Evolutionary conservation across 2,888 invertebrate genomes (phyloP).

Genomic region (Lasioglossum calceatum): DNA sequence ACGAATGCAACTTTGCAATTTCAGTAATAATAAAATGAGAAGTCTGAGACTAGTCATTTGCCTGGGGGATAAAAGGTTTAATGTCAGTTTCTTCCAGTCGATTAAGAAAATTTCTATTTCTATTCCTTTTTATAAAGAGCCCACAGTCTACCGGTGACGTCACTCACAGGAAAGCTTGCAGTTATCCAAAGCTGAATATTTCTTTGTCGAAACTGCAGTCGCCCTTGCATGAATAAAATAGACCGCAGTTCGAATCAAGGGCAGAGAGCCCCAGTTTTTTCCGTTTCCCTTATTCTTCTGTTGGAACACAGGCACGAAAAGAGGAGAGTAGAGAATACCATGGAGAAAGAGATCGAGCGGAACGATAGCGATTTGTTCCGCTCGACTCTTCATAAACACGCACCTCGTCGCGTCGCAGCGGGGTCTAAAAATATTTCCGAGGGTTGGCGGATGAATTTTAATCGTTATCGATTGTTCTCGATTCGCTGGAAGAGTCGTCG

Average conservation of each 20-base stretch:
- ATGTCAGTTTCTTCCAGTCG: background rate
- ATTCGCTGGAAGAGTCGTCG: conserved; percentile 29
- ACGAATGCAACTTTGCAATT: no score
- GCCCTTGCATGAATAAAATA: background rate
- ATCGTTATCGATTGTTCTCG: conserved; percentile 48
- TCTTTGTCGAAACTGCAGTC: background rate
- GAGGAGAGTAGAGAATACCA: background rate
- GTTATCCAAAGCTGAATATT: background rate
- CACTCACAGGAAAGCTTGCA: background rate
- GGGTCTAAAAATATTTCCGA: conserved; percentile 22
- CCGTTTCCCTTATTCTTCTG: background rate
- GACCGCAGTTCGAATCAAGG: background rate
- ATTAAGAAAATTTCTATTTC: background rate
- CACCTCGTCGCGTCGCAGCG: background rate
- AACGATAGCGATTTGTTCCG: conserved; percentile 37
- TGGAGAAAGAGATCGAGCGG: background rate
- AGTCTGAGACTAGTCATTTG: no score
- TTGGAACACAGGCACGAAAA: background rate
- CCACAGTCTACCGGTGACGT: background rate
- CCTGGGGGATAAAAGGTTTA: background rate
- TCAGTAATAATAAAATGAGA: no score
- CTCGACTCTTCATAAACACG: conserved; percentile 31
- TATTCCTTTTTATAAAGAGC: background rate
- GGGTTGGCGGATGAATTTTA: conserved; percentile 39
- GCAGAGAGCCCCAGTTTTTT: background rate